Evolutionary conservation across 2,113 vertebrate species (phyloP), one percentile per base, ranked within the genome.

Genomic region (Hiodon tergisus): DNA sequence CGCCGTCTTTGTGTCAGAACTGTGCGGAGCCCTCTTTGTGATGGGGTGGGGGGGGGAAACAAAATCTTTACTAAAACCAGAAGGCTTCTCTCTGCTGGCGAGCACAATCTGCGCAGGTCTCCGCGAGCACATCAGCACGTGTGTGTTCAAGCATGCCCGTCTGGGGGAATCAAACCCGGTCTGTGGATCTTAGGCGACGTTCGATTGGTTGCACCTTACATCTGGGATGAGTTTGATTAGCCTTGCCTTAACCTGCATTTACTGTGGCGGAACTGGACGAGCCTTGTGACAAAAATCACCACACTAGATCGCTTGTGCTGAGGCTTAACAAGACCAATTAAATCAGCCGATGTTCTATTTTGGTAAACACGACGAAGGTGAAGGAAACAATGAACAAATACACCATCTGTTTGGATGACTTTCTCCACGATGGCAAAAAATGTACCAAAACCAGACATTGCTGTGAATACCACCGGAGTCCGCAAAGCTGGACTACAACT

Each of bases 1-100:
- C 76, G 72, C 76, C 66, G 78, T 63, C 72, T 52, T 46, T 71
- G 31, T 71, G 69, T 58, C 69, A 71, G 69, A 59, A 71, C 69
- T 50, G 10, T n/a, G 69, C 69, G 48, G 55, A 71, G 47, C 63
- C 7, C 31, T 57, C 63, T 67, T 59, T 67, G 63, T 57, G 8
- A 58, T 71, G 2, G 0, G 3, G 16, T 13, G 14, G 60, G 60
- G 60, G 65, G 6, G 69, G 63, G 31, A 48, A 11, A 5, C 3
- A 46, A 5, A 2, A 5, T 70, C 53, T 55, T 58, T 54, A 58
- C 69, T 47, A 58, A 71, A 71, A 57, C 3, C 14, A 71, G 17
- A 46, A 52, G 61, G 61, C 61, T 62, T n/a, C 60, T 67, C 8
- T 47, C 69, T 58, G 31, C 16, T 71, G 53, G 54, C n/a, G 7